Evolutionary conservation across 2,113 vertebrate species (phyloP).

Genomic region (Sturnira hondurensis): DNA sequence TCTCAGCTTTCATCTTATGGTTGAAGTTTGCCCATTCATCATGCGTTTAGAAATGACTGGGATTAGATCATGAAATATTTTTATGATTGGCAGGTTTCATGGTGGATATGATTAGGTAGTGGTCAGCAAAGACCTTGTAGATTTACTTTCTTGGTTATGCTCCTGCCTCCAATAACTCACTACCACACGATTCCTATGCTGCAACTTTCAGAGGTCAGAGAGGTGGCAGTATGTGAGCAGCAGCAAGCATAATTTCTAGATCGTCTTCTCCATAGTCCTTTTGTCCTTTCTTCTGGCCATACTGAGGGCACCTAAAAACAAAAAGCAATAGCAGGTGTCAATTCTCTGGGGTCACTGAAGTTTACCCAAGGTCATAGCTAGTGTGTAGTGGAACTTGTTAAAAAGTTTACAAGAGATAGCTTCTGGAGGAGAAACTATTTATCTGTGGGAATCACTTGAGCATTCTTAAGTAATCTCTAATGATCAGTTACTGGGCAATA

Average conservation of each 20-base stretch:
- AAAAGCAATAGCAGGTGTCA: not conserved
- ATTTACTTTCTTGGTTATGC: conserved; percentile 65
- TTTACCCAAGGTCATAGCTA: not conserved
- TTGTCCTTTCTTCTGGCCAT: not conserved
- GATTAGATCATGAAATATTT: conserved; percentile 54
- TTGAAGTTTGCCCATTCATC: conserved; percentile 56
- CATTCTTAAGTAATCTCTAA: not conserved
- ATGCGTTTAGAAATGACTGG: conserved; percentile 51
- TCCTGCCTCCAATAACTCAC: conserved; percentile 37
- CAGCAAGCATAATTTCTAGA: not conserved
- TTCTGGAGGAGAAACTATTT: not conserved
- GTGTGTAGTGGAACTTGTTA: not conserved
- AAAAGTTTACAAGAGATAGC: not conserved
- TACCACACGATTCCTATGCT: not conserved
- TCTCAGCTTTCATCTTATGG: conserved; percentile 54
- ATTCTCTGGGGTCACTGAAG: not conserved
- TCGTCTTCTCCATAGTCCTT: not conserved
- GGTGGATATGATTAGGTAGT: conserved; percentile 11
- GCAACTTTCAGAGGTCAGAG: conserved; percentile 62
- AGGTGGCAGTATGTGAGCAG: not conserved
- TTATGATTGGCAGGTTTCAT: conserved; percentile 67
- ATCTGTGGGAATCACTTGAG: not conserved
- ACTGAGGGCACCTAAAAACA: not conserved
- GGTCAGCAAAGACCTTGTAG: conserved; percentile 62
- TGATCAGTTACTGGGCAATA: not conserved